Evolutionary conservation across 2,113 vertebrate species (phyloP), one percentile per base, ranked within the genome.

Genomic region (Lanius ludovicianus): DNA sequence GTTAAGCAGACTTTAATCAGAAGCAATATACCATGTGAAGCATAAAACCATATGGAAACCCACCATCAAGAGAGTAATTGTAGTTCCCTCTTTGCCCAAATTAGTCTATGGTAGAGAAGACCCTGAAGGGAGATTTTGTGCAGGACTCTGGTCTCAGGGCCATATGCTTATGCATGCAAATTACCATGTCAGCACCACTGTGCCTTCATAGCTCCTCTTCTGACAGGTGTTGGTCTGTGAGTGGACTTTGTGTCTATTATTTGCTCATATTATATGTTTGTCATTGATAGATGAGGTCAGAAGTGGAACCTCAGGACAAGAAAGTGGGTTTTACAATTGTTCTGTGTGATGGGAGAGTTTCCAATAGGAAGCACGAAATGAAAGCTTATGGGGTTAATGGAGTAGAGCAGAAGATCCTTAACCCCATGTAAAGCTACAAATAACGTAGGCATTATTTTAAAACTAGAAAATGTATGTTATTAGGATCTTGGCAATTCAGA

Each of bases 151-250:
- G 19, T 63, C 46, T 59, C 19, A 33, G n/a, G 50, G 3, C 21
- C 24, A 25, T 4, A 11, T 0, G 0, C 2, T 50, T 7, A 17
- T 0, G 0, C 37, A 5, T n/a, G 8, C 15, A 25, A 31, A 47
- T 52, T 67, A 10, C 9, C 6, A 5, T 3, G 1, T 11, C 13
- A 23, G 11, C 19, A 52, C 7, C 4, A 1, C 11, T 47, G 20
- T 37, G 18, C 19, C 24, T 55, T 23, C 19, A 44, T 11, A 24
- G 10, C 7, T 64, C 37, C 49, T 50, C 6, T 35, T 80, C 23
- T 42, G 18, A 15, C 2, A 15, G 39, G 1, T 31, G 15, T 2
- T 80, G 23, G 15, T 5, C 30, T 86, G 10, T 15, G 12, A 74
- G 16, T 37, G 23, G 53, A 27, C 4, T 28, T 35, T 4, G 2